These are phyloP conservation scores for Cecidostiba fungosa DNA, from an alignment of 2,888 invertebrate species.

Conservation along the genomic window DNA sequence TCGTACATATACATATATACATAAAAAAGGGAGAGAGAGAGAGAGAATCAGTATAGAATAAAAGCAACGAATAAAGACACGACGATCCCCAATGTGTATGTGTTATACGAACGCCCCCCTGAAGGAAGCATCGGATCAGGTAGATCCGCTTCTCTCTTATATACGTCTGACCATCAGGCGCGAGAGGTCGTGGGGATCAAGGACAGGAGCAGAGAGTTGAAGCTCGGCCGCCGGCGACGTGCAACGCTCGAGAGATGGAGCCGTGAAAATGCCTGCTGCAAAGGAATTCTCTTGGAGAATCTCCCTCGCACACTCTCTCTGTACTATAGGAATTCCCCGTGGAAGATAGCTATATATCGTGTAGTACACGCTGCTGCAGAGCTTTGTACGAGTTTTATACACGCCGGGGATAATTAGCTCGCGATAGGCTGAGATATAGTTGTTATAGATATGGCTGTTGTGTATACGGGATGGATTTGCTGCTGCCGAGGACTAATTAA, in stretches of 20 bases:
- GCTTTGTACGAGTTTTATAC: background rate
- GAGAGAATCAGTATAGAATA: too few relatives aligned
- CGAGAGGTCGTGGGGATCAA: slow-evolving; percentile 68
- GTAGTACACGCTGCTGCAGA: background rate
- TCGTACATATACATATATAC: too few relatives aligned
- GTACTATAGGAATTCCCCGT: background rate
- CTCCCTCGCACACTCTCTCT: background rate
- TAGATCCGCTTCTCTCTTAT: slow-evolving; percentile 69
- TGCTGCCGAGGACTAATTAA: slow-evolving; percentile 19
- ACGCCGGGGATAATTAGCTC: slow-evolving; percentile 15
- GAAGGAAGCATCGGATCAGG: slow-evolving; percentile 68
- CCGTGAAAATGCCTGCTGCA: slow-evolving; percentile 33
- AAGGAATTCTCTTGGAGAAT: slow-evolving; percentile 22
- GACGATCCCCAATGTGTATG: background rate
- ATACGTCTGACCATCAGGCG: slow-evolving; percentile 67
- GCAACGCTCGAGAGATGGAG: slow-evolving; percentile 30
- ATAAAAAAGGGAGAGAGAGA: too few relatives aligned
- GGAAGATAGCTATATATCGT: background rate
- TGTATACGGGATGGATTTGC: background rate
- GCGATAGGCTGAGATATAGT: slow-evolving; percentile 2
- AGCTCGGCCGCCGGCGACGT: background rate
- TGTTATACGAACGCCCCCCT: background rate
- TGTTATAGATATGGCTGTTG: background rate
- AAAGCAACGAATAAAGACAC: background rate
- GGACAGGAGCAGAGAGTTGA: slow-evolving; percentile 39